phyloP scores from a whole-genome alignment of 2,113 vertebrate genomes.

The Leptosomus discolor region DNA sequence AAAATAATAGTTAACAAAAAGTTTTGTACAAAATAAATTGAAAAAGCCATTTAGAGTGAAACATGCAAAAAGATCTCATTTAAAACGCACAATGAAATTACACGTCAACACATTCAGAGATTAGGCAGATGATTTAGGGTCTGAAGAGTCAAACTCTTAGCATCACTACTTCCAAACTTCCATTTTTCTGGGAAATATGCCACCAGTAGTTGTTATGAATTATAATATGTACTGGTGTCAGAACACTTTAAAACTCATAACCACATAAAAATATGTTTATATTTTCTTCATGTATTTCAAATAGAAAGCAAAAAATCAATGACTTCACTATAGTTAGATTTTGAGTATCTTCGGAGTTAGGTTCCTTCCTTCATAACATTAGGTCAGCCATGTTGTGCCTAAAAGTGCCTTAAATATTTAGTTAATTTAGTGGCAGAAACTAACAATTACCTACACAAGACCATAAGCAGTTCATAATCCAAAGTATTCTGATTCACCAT shows the following conservation, averaged over 20 bases:
- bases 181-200: not conserved
- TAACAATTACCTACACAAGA: not conserved
- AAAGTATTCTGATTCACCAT: not conserved
- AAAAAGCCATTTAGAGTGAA: slow-evolving; percentile 68
- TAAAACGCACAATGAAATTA: slow-evolving; percentile 42
- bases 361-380: not conserved
- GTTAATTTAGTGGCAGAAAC: not conserved
- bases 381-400: not conserved
- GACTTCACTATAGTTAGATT: not conserved
- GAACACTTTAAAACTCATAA: not conserved
- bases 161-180: not conserved
- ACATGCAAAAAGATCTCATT: slow-evolving; percentile 35
- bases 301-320: not conserved
- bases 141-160: not conserved
- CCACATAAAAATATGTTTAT: not conserved
- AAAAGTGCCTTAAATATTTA: not conserved
- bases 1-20: slow-evolving; percentile 79
- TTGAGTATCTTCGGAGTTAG: not conserved
- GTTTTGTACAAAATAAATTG: slow-evolving; percentile 57
- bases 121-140: not conserved
- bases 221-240: not conserved
- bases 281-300: not conserved
- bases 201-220: slow-evolving; percentile 1
- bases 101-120: slow-evolving; percentile 38
- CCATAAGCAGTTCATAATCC: not conserved